Percentiles rank a stretch among this genome's conserved stretches.
These are phyloP conservation scores for Heliconius ismenius DNA, from an alignment of 2,888 invertebrate species.

Conservation along the genomic window DNA sequence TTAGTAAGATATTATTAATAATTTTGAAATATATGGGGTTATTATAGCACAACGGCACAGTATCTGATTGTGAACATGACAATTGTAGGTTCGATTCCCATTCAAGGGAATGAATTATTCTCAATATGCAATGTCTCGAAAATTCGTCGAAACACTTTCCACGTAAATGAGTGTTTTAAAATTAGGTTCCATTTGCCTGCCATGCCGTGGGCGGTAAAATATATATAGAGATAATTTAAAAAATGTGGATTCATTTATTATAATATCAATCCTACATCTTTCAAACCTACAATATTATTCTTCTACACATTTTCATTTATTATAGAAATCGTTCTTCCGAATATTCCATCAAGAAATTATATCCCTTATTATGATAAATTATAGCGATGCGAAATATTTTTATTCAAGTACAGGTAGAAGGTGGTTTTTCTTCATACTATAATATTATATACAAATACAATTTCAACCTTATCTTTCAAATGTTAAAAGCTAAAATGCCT, in stretches of 20 bases:
- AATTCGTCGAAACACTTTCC: too few relatives aligned
- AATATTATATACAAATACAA: background rate
- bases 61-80: background rate
- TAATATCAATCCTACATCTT: too few relatives aligned
- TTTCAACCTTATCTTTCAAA: background rate
- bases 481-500: slow-evolving; percentile 4
- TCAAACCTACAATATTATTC: background rate
- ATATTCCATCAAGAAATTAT: slow-evolving; percentile 39
- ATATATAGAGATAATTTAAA: too few relatives aligned
- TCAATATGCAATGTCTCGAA: too few relatives aligned
- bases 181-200: too few relatives aligned
- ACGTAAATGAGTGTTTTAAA: too few relatives aligned
- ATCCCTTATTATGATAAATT: slow-evolving; percentile 40
- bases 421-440: slow-evolving; percentile 40
- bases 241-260: too few relatives aligned
- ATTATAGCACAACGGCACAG: background rate
- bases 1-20: background rate
- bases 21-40: background rate
- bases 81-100: background rate
- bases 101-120: too few relatives aligned
- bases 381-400: slow-evolving; percentile 39
- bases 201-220: too few relatives aligned
- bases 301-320: slow-evolving; percentile 19
- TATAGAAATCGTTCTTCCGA: slow-evolving; percentile 28
- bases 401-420: slow-evolving; percentile 40